These are phyloP conservation scores for Zaprionus lineosus DNA, from an alignment of 2,888 invertebrate genomes.

Conservation along the genomic window DNA sequence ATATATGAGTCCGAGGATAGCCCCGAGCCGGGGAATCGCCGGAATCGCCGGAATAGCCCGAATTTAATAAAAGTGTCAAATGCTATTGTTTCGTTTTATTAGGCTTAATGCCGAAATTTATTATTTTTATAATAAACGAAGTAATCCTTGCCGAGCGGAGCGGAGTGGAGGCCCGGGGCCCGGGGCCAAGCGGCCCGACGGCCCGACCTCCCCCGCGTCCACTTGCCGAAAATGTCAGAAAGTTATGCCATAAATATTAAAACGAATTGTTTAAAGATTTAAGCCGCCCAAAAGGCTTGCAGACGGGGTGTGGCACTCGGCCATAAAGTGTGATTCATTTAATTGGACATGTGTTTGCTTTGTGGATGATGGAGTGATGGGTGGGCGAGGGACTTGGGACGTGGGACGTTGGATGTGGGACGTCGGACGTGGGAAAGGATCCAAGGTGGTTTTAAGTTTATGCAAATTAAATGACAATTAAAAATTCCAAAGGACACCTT, in stretches of 20 bases:
- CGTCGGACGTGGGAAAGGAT: too few relatives aligned
- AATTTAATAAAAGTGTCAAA: conserved; percentile 69
- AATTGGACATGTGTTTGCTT: conserved; percentile 51
- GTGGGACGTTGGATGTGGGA: not conserved
- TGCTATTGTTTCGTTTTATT: conserved; percentile 48
- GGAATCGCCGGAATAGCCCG: too few relatives aligned
- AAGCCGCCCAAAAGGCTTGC: conserved; percentile 32
- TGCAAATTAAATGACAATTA: conserved; percentile 75
- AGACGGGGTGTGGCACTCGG: conserved; percentile 43
- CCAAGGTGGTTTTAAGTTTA: conserved; percentile 56
- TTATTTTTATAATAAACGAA: too few relatives aligned
- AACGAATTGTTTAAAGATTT: conserved; percentile 54
- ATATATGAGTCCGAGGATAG: too few relatives aligned
- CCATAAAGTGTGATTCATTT: conserved; percentile 63
- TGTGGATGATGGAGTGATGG: not conserved
- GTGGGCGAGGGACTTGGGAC: not conserved
- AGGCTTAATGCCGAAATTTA: conserved; percentile 41
- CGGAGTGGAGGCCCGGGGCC: too few relatives aligned
- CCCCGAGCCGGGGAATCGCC: not conserved
- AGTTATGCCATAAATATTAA: conserved; percentile 70
- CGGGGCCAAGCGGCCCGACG: too few relatives aligned
- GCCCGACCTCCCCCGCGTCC: not conserved
- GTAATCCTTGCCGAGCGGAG: too few relatives aligned
- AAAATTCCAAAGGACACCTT: conserved; percentile 56
- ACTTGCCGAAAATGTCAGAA: conserved; percentile 37